Evolutionary conservation across 1,140 invertebrate species (phyloP).

Genomic region (Eufriesea mexicana): DNA sequence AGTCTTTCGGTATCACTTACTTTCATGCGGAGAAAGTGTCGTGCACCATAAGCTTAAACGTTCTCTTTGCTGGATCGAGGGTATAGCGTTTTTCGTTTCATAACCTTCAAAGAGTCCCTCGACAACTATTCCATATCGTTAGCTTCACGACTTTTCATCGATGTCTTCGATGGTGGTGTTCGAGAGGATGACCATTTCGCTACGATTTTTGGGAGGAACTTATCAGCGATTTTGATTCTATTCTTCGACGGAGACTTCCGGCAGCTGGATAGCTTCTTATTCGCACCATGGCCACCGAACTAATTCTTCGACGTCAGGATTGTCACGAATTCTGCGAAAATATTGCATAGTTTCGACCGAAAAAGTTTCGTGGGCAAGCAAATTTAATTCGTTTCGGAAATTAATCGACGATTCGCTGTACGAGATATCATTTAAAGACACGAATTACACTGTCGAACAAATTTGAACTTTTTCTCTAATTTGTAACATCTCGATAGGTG

Average conservation of each 20-base stretch:
- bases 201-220: slow-evolving; percentile 34
- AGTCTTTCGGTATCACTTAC: slow-evolving; percentile 12
- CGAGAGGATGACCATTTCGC: slow-evolving; percentile 13
- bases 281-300: slow-evolving; percentile 52
- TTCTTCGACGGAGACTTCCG: slow-evolving; percentile 39
- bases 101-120: too few relatives aligned
- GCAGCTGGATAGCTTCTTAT: slow-evolving; percentile 36
- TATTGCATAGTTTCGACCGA: background rate
- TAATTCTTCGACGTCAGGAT: slow-evolving; percentile 85
- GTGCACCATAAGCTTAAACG: background rate
- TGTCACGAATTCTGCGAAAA: slow-evolving; percentile 83
- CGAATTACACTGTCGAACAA: too few relatives aligned
- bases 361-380: background rate
- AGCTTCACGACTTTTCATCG: background rate
- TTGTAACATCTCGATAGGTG: too few relatives aligned
- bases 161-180: slow-evolving; percentile 8
- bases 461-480: too few relatives aligned
- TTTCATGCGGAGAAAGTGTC: background rate
- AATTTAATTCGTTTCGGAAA: background rate
- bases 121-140: background rate
- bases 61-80: background rate
- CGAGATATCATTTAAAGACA: too few relatives aligned
- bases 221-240: slow-evolving; percentile 31
- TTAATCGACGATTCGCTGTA: too few relatives aligned
- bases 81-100: background rate